Base-by-base conservation (phyloP, 2,797 vertebrate species). In the Danio albolineatus region DNA sequence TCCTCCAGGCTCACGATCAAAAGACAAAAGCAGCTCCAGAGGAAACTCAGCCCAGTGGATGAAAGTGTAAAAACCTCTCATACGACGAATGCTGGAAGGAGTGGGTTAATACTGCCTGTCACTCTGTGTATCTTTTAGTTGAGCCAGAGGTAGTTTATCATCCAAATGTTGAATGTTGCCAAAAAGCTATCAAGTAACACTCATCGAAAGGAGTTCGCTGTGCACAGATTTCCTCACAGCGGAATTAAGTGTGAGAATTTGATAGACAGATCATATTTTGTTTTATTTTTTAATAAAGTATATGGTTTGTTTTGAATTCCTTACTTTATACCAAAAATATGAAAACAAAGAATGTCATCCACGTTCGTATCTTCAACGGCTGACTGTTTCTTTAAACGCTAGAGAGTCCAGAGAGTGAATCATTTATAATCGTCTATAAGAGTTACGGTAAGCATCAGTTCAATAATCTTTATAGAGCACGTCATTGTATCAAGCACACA, bases 1-100 rank as follows among this genome's bases (percentile, higher is more conserved):
- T 99, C 93, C 93, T 99, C 85, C 96, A 99, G 90, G 91, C 93
- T 60, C 93, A 91, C 73, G 86, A 89, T 85, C 91, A 93, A 81
- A 76, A 46, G 4, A 87, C 88, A 72, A 80, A 82, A 75, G 87
- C 84, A 86, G 73, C 80, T 79, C 86, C 85, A 53, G 92, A 86
- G 64, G 87, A 82, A 76, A 71, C 64, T 70, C 59, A 86, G 69
- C 21, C 53, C 43, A 59, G 53, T 57, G 75, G 53, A 77, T 77
- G n/a, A 67, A 85, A 66, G 77, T 48, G 59, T 85, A 28, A 77
- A 84, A 21, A 56, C 28, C 16, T 53, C n/a, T 36, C 48, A 21
- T 7, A 17, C 60, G 16, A 54, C 39, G 13, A 61, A 82, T 65
- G 66, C 60, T 73, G 56, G 48, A 53, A 66, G 44, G 49, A 65